phyloP scores from a whole-genome alignment of 2,888 invertebrate species.

The Parascotia fuliginaria region DNA sequence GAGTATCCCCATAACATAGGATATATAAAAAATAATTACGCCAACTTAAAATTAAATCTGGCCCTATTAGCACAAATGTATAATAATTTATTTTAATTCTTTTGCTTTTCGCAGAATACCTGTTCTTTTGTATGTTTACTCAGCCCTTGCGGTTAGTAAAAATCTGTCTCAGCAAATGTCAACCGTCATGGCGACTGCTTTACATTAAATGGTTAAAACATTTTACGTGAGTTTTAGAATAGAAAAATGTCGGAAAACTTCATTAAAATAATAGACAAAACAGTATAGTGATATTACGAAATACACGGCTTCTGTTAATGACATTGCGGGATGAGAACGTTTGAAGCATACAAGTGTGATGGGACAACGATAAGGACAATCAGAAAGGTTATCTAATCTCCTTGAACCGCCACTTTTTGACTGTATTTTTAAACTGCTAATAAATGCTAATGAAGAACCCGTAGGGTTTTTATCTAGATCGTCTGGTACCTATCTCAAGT shows the following conservation, averaged over 20 bases:
- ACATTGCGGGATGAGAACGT: conserved; percentile 54
- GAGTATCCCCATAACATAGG: conserved; percentile 20
- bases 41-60: conserved; percentile 28
- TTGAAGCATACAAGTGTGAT: conserved; percentile 64
- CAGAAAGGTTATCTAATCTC: conserved; percentile 75
- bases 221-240: conserved; percentile 34
- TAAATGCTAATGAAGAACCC: conserved; percentile 65
- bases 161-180: conserved; percentile 43
- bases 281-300: conserved; percentile 21
- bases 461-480: conserved; percentile 61
- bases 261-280: background rate
- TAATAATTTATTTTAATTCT: conserved; percentile 42
- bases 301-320: conserved; percentile 58
- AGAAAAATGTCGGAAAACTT: background rate
- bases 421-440: conserved; percentile 65
- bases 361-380: conserved; percentile 70
- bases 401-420: conserved; percentile 76
- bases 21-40: conserved; percentile 17
- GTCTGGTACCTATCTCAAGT: conserved; percentile 41
- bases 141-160: conserved; percentile 42
- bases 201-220: conserved; percentile 23
- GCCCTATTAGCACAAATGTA: conserved; percentile 35
- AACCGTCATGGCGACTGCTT: conserved; percentile 41
- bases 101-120: conserved; percentile 37
- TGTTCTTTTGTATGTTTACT: conserved; percentile 35